phyloP scores from a whole-genome alignment of 1,140 invertebrate species.

The Neodiprion fabricii region DNA sequence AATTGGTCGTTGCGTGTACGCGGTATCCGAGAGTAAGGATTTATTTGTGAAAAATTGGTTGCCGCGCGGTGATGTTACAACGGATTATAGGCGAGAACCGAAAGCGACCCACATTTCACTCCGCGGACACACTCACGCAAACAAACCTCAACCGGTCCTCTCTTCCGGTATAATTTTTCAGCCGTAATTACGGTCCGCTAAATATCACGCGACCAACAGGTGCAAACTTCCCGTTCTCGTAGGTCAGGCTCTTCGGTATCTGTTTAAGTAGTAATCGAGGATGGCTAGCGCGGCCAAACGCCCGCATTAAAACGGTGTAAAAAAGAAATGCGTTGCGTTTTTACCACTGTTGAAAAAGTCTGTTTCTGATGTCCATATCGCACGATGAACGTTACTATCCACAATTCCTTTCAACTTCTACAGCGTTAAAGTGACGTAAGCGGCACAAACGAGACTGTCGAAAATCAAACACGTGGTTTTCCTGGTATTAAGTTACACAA shows the following conservation, averaged over 20 bases:
- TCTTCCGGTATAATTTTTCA: neutral
- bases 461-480: neutral
- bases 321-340: neutral
- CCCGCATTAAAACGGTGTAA: neutral
- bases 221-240: neutral
- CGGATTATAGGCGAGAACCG: too few species aligned
- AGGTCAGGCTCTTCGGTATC: too few species aligned
- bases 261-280: too few species aligned
- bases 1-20: neutral
- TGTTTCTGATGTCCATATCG: neutral
- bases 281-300: too few species aligned
- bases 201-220: constrained; percentile 5
- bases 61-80: too few species aligned
- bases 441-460: neutral
- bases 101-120: too few species aligned
- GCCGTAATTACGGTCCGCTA: neutral
- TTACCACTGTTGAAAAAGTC: neutral
- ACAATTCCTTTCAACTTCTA: neutral
- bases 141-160: too few species aligned
- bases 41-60: too few species aligned
- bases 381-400: neutral
- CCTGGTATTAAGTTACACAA: too few species aligned
- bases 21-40: too few species aligned
- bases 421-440: neutral
- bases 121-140: too few species aligned